Percentiles rank a stretch among this genome's conserved stretches.
Evolutionary conservation across 2,113 vertebrate species (phyloP).

Genomic region (Hippocampus comes): DNA sequence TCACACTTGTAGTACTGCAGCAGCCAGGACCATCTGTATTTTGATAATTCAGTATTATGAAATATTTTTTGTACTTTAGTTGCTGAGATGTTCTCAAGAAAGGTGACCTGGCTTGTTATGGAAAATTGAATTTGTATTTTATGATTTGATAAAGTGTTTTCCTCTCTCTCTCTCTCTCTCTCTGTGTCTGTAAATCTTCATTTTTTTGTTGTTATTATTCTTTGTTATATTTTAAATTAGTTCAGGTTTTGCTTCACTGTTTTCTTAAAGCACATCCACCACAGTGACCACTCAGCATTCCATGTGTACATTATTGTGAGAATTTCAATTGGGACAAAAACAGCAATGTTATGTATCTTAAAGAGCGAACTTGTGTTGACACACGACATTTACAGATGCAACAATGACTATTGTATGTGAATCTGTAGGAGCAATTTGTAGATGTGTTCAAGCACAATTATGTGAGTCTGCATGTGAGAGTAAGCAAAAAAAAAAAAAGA

Average conservation of each 20-base stretch:
- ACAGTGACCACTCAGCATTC: constrained; percentile 23
- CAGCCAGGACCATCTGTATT: too few species aligned
- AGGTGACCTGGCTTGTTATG: too few species aligned
- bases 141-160: too few species aligned
- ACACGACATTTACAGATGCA: background rate
- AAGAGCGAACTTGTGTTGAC: background rate
- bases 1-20: too few species aligned
- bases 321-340: background rate
- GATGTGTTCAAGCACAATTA: background rate
- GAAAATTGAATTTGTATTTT: too few species aligned
- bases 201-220: too few species aligned
- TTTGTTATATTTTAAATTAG: too few species aligned
- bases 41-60: too few species aligned
- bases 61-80: too few species aligned
- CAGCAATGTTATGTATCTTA: background rate
- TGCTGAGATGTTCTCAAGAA: too few species aligned
- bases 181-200: too few species aligned
- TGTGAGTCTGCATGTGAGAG: background rate
- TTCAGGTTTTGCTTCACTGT: background rate
- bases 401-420: background rate
- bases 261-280: constrained; percentile 12
- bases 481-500: background rate
- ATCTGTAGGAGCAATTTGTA: background rate
- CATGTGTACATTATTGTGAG: background rate
- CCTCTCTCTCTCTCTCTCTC: too few species aligned